Evolutionary conservation across 2,888 invertebrate species (phyloP), one percentile per base, ranked within the genome.

Genomic region (Heliconius ismenius): DNA sequence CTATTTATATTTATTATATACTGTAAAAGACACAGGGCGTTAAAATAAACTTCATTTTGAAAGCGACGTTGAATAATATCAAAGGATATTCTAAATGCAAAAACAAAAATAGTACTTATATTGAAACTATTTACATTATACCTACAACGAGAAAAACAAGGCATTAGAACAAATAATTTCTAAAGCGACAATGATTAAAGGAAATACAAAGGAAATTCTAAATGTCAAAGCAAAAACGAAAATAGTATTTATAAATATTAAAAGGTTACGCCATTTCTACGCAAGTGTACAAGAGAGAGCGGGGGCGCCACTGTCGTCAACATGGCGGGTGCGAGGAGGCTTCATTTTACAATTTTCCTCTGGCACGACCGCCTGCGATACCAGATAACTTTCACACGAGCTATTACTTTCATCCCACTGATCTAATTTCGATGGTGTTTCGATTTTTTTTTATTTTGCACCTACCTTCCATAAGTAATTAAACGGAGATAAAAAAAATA

Each of bases 281-380:
- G 21, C 62, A 62, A 78, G 43, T 69, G 79, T 79, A 80, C 77
- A 9, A 10, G 15, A 49, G 32, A 24, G 72, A 36, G 73, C 76
- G 81, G 81, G 82, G 82, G 83, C 81, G 84, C 84, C 84, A 77
- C 81, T 87, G 87, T 87, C 88, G 90, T 86, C 84, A 86, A 82
- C 24, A 70, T 78, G 77, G 58, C 76, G 77, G 74, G 78, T 73
- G 77, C 70, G 76, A 79, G 80, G 75, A 24, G 80, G 82, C 76
- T 82, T 82, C 86, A 86, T 88, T 90, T 89, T 88, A 86, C 88
- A 90, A 91, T 92, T 91, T 91, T 90, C 90, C 90, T 87, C 89
- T 78, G 83, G 83, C 83, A 83, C 79, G 84, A 84, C 88, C 89
- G 90, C 84, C 91, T 92, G 90, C 84, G 88, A 83, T 87, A 85